These are phyloP conservation scores for Ommatoiulus sabulosus DNA, from an alignment of 2,888 invertebrate genomes.

Conservation along the genomic window DNA sequence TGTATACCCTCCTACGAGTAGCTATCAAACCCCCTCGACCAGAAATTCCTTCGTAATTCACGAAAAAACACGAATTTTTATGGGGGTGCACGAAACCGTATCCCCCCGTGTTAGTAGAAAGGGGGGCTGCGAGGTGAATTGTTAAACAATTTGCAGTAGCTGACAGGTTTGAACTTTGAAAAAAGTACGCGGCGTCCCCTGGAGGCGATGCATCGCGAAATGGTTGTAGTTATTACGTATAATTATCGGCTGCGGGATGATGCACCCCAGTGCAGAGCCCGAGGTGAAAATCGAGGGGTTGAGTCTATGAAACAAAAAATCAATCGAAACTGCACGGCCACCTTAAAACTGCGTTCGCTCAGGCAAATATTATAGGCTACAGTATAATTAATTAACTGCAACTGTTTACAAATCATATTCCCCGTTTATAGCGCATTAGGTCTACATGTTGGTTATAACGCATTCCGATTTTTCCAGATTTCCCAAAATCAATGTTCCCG, in stretches of 20 bases:
- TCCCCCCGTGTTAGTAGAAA: neutral
- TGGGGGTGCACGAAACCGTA: neutral
- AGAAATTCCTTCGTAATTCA: slow-evolving; percentile 28
- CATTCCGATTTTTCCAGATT: no score
- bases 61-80: neutral
- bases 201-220: neutral
- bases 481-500: no score
- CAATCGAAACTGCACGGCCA: neutral
- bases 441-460: no score
- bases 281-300: neutral
- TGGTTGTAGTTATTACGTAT: slow-evolving; percentile 6
- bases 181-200: slow-evolving; percentile 2
- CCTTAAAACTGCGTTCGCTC: neutral
- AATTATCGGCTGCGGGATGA: slow-evolving; percentile 14
- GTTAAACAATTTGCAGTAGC: slow-evolving; percentile 28
- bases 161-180: neutral
- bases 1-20: neutral
- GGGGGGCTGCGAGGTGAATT: neutral
- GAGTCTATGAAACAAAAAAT: neutral
- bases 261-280: neutral
- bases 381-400: no score
- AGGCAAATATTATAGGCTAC: no score
- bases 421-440: neutral
- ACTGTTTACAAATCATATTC: neutral
- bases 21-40: neutral